phyloP scores from a whole-genome alignment of 2,797 vertebrate genomes.

The Okamejei kenojei region DNA sequence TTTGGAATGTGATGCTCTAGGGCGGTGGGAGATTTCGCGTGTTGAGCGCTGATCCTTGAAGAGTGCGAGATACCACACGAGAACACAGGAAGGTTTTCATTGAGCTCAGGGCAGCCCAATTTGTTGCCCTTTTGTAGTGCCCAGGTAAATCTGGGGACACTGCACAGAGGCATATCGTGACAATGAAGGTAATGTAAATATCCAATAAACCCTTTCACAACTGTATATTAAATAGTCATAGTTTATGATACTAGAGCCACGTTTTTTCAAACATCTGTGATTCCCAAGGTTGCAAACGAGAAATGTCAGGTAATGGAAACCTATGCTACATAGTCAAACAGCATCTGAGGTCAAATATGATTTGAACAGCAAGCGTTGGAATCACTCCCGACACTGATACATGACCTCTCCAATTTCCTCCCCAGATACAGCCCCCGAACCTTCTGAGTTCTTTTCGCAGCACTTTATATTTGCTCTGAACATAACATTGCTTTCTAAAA shows the following conservation, averaged over 20 bases:
- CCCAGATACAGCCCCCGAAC: too few relatives aligned
- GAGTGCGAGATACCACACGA: slow-evolving; percentile 7
- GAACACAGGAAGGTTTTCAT: background rate
- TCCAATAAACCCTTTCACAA: background rate
- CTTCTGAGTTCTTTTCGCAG: too few relatives aligned
- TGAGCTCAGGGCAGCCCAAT: background rate
- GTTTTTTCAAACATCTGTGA: background rate
- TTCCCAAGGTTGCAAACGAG: background rate
- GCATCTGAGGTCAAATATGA: too few relatives aligned
- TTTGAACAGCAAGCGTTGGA: too few relatives aligned
- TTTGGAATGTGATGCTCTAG: slow-evolving; percentile 26
- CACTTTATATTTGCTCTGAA: background rate
- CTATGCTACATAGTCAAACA: too few relatives aligned
- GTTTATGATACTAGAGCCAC: background rate
- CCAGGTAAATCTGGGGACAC: background rate
- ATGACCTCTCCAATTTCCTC: too few relatives aligned
- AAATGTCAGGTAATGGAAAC: background rate
- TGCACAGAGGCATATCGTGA: background rate
- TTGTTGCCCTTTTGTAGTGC: background rate
- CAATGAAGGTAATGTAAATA: background rate
- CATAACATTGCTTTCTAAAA: background rate
- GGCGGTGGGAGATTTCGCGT: too few relatives aligned
- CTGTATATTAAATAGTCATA: background rate
- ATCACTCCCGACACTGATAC: too few relatives aligned
- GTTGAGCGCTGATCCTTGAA: background rate